Evolutionary conservation across 2,113 vertebrate genomes (phyloP).

Genomic region (Poecilia latipinna): DNA sequence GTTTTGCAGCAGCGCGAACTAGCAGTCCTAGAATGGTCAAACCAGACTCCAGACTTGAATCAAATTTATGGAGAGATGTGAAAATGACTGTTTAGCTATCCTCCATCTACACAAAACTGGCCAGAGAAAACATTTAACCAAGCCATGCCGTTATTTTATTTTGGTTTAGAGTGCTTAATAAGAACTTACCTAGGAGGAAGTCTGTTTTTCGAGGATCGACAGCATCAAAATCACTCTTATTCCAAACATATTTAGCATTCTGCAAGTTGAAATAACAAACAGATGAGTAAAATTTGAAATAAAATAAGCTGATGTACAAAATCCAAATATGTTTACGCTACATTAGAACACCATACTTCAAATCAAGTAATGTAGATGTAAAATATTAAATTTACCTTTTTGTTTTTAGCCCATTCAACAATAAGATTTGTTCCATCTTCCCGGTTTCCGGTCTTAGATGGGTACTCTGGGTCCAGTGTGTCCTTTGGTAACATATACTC

Average conservation of each 20-base stretch:
- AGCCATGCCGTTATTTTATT: neutral
- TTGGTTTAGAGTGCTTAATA: neutral
- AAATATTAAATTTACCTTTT: slow-evolving; percentile 55
- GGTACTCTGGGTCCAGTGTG: slow-evolving; percentile 77
- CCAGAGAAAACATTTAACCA: neutral
- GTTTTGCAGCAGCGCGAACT: too few relatives aligned
- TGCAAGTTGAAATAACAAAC: slow-evolving; percentile 29
- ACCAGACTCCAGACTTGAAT: too few relatives aligned
- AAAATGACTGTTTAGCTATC: too few relatives aligned
- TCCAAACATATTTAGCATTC: slow-evolving; percentile 82
- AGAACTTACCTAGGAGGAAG: slow-evolving; percentile 80
- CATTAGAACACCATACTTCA: neutral
- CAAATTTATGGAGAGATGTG: too few relatives aligned
- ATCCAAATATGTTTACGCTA: neutral
- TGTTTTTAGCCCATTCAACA: slow-evolving; percentile 70
- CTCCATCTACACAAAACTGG: too few relatives aligned
- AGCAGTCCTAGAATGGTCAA: too few relatives aligned
- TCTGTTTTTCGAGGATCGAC: slow-evolving; percentile 73
- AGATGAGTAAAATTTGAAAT: neutral
- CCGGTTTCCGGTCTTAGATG: slow-evolving; percentile 13
- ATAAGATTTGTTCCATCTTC: slow-evolving; percentile 76
- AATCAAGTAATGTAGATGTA: neutral
- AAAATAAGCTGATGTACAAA: neutral
- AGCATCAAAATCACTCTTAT: slow-evolving; percentile 72
- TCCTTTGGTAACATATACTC: slow-evolving; percentile 77